These are phyloP conservation scores for Pristionchus exspectatus DNA, from an alignment of 2,888 invertebrate species.

Conservation along the genomic window DNA sequence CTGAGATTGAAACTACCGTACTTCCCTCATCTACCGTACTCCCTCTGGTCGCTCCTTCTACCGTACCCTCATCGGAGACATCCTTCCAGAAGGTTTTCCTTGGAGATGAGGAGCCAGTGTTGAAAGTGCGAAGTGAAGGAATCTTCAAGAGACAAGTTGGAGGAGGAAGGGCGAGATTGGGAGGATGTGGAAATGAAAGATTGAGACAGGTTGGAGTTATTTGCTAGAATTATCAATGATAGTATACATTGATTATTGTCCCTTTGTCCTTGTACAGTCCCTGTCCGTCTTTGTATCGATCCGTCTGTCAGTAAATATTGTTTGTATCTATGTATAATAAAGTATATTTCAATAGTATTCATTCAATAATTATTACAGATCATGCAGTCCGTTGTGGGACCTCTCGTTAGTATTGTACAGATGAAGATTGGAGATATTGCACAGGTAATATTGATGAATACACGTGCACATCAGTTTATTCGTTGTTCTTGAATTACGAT, in stretches of 20 bases:
- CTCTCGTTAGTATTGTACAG: background rate
- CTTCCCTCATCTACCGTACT: conserved; percentile 16
- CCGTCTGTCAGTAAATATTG: conserved; percentile 25
- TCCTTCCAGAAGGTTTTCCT: conserved; percentile 36
- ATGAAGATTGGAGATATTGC: conserved; percentile 47
- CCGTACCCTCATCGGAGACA: conserved; percentile 18
- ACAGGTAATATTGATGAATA: too few species aligned
- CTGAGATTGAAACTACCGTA: conserved; percentile 28
- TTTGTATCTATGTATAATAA: background rate
- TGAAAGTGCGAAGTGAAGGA: conserved; percentile 44
- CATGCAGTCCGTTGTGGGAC: conserved; percentile 11
- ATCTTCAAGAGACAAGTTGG: conserved; percentile 45
- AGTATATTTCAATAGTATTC: background rate
- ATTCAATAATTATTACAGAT: background rate
- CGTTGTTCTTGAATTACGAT: too few species aligned
- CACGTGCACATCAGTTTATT: too few species aligned
- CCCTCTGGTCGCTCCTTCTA: background rate
- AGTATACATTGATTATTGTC: background rate
- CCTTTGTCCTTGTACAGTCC: background rate
- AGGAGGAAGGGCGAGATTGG: conserved; percentile 38
- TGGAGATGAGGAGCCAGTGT: background rate
- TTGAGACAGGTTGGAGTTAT: conserved; percentile 6
- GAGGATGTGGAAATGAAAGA: conserved; percentile 47
- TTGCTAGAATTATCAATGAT: background rate
- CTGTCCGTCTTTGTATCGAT: background rate